A percentile compares a stretch with the other conserved stretches of the same genome.
These are phyloP conservation scores for Encarsia formosa DNA, from an alignment of 2,888 invertebrate species.

Conservation along the genomic window DNA sequence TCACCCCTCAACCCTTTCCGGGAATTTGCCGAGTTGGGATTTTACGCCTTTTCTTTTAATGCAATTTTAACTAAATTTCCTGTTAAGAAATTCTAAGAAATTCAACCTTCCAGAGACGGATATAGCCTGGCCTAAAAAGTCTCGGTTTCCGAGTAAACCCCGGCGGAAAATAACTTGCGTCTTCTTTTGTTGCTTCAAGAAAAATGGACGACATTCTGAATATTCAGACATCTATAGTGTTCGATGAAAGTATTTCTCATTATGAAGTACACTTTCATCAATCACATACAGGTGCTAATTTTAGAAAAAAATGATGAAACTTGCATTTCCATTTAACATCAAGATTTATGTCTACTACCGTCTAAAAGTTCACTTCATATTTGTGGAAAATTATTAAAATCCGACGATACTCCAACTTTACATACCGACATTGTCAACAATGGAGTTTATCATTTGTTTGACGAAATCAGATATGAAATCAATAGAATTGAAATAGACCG, in stretches of 20 bases:
- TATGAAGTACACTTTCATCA: conserved; percentile 23
- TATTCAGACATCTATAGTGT: conserved; percentile 6
- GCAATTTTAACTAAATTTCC: too few species aligned
- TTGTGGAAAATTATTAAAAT: neutral
- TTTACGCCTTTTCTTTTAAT: too few species aligned
- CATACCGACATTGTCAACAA: neutral
- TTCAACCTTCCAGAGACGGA: too few species aligned
- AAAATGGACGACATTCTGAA: conserved; percentile 4
- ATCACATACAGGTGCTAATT: conserved; percentile 13
- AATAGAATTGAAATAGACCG: neutral
- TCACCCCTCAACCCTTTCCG: too few species aligned
- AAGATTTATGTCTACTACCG: conserved; percentile 20
- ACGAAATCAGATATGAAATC: neutral
- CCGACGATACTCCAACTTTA: neutral
- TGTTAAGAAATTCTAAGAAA: too few species aligned
- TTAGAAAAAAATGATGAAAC: conserved; percentile 26
- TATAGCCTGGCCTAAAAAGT: too few species aligned
- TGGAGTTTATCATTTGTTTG: neutral
- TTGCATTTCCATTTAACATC: conserved; percentile 22
- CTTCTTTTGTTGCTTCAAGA: conserved; percentile 3
- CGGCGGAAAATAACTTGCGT: too few species aligned
- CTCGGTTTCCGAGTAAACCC: too few species aligned
- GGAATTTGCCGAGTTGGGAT: too few species aligned
- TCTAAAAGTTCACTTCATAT: conserved; percentile 15
- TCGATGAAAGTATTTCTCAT: conserved; percentile 21